These are phyloP conservation scores for Vesta saturnalis DNA, from an alignment of 2,888 invertebrate genomes.

Conservation along the genomic window DNA sequence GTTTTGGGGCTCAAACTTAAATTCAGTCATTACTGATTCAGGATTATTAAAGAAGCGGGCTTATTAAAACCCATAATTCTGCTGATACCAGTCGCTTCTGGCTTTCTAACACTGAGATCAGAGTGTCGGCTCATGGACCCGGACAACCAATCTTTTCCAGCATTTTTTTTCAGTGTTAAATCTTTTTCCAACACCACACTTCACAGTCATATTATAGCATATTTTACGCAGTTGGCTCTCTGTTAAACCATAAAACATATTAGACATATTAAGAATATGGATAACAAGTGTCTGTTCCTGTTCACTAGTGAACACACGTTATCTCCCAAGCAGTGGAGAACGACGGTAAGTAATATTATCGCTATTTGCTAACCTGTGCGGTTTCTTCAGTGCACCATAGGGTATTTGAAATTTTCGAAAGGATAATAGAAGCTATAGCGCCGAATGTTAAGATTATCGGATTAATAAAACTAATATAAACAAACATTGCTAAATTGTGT, in stretches of 20 bases:
- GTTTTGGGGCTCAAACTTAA: conserved; percentile 9
- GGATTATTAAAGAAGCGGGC: not conserved
- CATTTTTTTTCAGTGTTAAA: conserved; percentile 13
- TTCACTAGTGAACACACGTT: conserved; percentile 9
- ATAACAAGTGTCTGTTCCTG: conserved; percentile 10
- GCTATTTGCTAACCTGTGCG: conserved; percentile 12
- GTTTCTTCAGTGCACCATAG: conserved; percentile 6
- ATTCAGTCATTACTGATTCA: conserved; percentile 2
- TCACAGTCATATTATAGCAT: conserved; percentile 15
- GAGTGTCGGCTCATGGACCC: not conserved
- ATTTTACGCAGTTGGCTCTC: conserved; percentile 5
- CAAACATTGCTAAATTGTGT: too few species aligned
- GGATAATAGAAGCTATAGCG: conserved; percentile 7
- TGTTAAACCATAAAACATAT: conserved; percentile 15
- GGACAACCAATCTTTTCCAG: conserved; percentile 1
- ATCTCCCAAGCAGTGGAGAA: conserved; percentile 10
- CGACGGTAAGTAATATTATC: not conserved
- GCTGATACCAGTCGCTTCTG: not conserved
- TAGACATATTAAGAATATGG: conserved; percentile 5
- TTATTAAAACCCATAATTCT: not conserved
- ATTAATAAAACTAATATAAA: too few species aligned
- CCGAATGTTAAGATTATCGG: too few species aligned
- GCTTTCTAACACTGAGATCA: not conserved
- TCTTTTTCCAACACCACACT: conserved; percentile 5
- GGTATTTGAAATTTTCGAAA: conserved; percentile 13